Evolutionary conservation across 23 tunicate genomes (phyloP).

Genomic region (Trididemnum nubilum): DNA sequence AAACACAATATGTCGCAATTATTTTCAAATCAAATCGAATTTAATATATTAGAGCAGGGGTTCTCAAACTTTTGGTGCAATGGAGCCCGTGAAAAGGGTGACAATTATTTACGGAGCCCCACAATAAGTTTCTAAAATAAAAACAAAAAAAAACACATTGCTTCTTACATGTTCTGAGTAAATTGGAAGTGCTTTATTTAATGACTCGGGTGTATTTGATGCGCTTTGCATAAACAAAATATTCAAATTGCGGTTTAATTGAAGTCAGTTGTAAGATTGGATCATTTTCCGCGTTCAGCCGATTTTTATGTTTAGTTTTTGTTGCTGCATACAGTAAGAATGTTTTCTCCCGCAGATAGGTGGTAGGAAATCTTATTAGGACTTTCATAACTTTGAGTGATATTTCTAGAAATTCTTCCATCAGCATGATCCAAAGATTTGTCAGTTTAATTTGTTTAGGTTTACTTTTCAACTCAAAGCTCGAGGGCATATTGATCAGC

Average conservation of each 20-base stretch:
- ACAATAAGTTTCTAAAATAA: neutral
- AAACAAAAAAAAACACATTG: constrained; percentile 29
- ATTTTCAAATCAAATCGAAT: too few relatives aligned
- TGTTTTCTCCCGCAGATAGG: constrained; percentile 31
- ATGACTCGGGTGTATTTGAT: constrained; percentile 22
- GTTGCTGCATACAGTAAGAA: constrained; percentile 23
- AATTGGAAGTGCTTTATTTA: constrained; percentile 26
- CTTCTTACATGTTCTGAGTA: constrained; percentile 19
- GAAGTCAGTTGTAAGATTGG: constrained; percentile 28
- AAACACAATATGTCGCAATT: too few relatives aligned
- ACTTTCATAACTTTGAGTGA: constrained; percentile 26
- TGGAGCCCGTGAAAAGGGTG: constrained; percentile 29
- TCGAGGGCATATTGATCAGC: constrained; percentile 26
- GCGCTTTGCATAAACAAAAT: constrained; percentile 13
- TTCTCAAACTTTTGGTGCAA: constrained; percentile 27
- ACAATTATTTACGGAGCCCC: constrained; percentile 26
- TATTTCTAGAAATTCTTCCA: constrained; percentile 35
- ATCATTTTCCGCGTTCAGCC: constrained; percentile 29
- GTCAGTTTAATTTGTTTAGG: constrained; percentile 21
- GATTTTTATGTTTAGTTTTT: constrained; percentile 14
- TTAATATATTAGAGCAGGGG: neutral
- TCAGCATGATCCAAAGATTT: constrained; percentile 33
- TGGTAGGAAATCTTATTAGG: constrained; percentile 25
- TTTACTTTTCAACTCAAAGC: constrained; percentile 34
- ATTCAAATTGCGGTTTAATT: constrained; percentile 31